Evolutionary conservation across 2,888 invertebrate species (phyloP), one percentile per base, ranked within the genome.

Genomic region (Cotesia congregata): DNA sequence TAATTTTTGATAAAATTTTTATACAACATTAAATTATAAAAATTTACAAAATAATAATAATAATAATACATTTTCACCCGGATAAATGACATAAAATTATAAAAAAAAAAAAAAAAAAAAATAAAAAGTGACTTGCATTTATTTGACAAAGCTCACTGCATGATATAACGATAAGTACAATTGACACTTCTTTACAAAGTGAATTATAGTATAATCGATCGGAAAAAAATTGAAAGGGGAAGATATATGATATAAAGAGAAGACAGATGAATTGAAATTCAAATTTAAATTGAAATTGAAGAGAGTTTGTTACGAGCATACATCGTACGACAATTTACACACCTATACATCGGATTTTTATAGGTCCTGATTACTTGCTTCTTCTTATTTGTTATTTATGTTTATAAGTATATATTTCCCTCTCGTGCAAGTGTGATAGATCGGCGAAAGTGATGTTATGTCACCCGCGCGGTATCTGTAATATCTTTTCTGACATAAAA

Each of bases 391-490:
- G 62, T 30, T 64, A 41, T 20, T 38, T 40, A 15, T 38, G 17
- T 39, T 72, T 64, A 65, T 64, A 30, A 30, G 30, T 30, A 30
- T 9, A 62, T 40, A 15, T 15, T 79, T 81, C 82, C 79, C 81
- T 80, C 78, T 79, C 81, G 82, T 82, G 80, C 81, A 82, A 80
- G 80, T 83, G 79, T 85, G 85, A 85, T 83, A 82, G 83, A 85
- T 84, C 80, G 83, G 85, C 84, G 85, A 85, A 85, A 85, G 85
- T 83, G 80, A 80, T 76, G 83, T 85, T 84, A 83, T 81, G 82
- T 84, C 84, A 84, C 77, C 17, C 17, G 17, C 64, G 61, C 38
- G 30, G 39, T 40, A 15, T n/a, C 40, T 67, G 20, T n/a, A 59
- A 73, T 69, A 41, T 70, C 39, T 17, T 50, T 62, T 60, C 68